Evolutionary conservation across 2,113 vertebrate genomes (phyloP).

Genomic region (Microtus richardsoni): DNA sequence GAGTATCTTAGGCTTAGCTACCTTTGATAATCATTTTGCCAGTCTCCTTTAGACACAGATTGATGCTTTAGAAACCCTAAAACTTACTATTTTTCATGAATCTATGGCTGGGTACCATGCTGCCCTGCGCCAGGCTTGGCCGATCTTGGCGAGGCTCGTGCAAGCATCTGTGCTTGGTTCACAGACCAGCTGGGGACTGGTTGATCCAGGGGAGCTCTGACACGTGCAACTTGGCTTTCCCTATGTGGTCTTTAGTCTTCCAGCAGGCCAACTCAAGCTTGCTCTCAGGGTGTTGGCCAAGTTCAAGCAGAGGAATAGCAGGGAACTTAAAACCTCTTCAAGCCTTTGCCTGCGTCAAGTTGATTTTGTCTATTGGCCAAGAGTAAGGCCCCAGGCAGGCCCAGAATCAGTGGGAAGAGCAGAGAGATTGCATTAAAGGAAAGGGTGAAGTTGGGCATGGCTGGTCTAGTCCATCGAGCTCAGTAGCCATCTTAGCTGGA

Average conservation of each 20-base stretch:
- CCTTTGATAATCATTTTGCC: not conserved
- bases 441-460: not conserved
- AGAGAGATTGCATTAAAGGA: not conserved
- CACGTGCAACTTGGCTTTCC: not conserved
- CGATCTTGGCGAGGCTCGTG: not conserved
- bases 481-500: not conserved
- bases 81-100: not conserved
- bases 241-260: not conserved
- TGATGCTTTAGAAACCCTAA: not conserved
- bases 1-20: not conserved
- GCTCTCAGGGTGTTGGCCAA: not conserved
- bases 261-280: not conserved
- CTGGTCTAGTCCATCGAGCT: not conserved
- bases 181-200: not conserved
- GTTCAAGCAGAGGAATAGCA: not conserved
- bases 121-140: not conserved
- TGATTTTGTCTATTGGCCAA: not conserved
- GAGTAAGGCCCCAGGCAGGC: not conserved
- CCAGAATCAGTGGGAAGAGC: not conserved
- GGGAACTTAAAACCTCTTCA: conserved; percentile 1
- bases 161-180: not conserved
- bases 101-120: not conserved
- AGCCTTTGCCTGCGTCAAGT: not conserved
- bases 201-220: not conserved
- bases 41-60: not conserved